A percentile compares a stretch with the other conserved stretches of the same genome.
Conservation (phyloP, 2,113 vertebrate species). For the Lagopus muta region DNA sequence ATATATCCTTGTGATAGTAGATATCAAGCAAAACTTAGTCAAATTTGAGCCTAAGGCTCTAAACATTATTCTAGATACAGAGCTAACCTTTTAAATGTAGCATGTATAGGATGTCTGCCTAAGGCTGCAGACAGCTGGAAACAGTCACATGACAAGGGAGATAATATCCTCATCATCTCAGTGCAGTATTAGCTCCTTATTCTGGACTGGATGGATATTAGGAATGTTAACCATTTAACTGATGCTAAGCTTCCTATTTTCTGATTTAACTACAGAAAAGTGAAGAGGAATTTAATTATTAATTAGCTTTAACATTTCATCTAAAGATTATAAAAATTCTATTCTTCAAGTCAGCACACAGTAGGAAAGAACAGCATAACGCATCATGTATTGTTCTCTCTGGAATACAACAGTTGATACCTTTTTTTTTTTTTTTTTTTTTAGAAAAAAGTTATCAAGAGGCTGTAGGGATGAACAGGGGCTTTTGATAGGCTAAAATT, state of each 20-base stretch:
- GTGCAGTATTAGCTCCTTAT: neutral
- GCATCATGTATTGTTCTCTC: neutral
- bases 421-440: neutral
- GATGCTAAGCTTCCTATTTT: neutral
- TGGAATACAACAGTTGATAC: neutral
- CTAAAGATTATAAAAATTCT: neutral
- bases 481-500: neutral
- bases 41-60: conserved; percentile 29
- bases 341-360: neutral
- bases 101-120: neutral
- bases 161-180: neutral
- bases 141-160: neutral
- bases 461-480: neutral
- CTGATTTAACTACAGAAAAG: neutral
- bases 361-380: neutral
- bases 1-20: neutral
- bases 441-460: neutral
- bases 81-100: conserved; percentile 48
- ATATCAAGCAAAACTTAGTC: conserved; percentile 29
- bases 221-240: neutral
- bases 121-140: conserved; percentile 27
- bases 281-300: neutral
- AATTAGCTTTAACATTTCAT: neutral
- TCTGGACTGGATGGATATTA: neutral
- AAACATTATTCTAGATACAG: conserved; percentile 10